Base-by-base conservation (phyloP, 1,140 invertebrate genomes). In the Colletes gigas region DNA sequence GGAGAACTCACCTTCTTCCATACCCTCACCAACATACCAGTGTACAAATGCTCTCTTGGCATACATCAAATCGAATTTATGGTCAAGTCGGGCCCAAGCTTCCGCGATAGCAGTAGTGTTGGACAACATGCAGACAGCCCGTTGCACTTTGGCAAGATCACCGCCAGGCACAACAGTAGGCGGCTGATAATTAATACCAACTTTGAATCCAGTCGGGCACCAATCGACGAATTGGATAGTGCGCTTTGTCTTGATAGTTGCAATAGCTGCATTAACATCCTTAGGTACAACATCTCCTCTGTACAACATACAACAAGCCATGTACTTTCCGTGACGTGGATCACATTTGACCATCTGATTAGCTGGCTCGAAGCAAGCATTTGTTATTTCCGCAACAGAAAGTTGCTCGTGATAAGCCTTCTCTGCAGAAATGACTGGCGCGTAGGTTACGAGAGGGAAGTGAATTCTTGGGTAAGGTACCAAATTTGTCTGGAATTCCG, bases 331-430 rank as follows among this genome's bases (percentile, higher is more conserved):
- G 4, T 88, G 70, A 3, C 68, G 78, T 0, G 94, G 94, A 78
- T 95, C 94, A 83, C 94, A 95, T 83, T 96, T 96, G 0, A 96
- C 95, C 95, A 96, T 96, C 88, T 96, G 95, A 60, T 85, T 85
- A 74, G 94, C 93, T 17, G 96, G 95, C 88, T 97, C 96, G 88
- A 97, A 97, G 86, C 95, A 96, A 47, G 94, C 94, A 82, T 95
- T 96, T 12, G 83, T 84, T n/a, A 84, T 84, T 60, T 84, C 83
- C 6, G 83, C 79, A 15, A 84, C 83, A 8, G 80, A 82, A 10
- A 84, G 74, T 30, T 84, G 83, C 21, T 87, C 85, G 21, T 88
- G 86, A 15, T 88, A 88, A 2, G 86, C 86, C 44, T 88, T 88
- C 19, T 88, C 86, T 3, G 86, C 86, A 6, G 86, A 87, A 17